A percentile compares a stretch with the other conserved stretches of the same genome.
phyloP scores from a whole-genome alignment of 1,140 invertebrate genomes.

The Venturia canescens region DNA sequence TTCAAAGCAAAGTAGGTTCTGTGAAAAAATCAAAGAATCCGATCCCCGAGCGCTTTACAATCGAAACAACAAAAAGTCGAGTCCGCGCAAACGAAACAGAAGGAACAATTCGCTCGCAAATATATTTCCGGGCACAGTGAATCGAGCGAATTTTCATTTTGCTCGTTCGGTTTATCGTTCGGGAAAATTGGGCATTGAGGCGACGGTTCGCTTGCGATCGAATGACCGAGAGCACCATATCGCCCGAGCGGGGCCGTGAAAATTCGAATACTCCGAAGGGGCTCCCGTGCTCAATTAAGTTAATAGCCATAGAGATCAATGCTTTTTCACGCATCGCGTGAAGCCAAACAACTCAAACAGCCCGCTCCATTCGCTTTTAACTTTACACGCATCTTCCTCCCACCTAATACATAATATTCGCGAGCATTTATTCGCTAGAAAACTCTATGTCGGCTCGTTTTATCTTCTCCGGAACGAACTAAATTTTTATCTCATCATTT shows the following conservation, averaged over 20 bases:
- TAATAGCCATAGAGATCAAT: constrained; percentile 41
- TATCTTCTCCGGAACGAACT: too few species aligned
- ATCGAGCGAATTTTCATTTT: not conserved
- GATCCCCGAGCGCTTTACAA: not conserved
- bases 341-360: constrained; percentile 10
- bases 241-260: not conserved
- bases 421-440: not conserved
- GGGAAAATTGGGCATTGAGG: constrained; percentile 25
- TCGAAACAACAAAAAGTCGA: not conserved
- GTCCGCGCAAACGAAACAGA: not conserved
- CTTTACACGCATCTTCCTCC: not conserved
- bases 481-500: too few species aligned
- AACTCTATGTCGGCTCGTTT: too few species aligned
- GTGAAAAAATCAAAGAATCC: too few species aligned
- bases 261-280: constrained; percentile 31
- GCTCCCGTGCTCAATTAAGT: constrained; percentile 35
- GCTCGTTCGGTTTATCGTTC: constrained; percentile 26
- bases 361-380: not conserved
- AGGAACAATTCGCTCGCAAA: not conserved
- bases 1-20: too few species aligned
- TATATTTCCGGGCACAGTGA: constrained; percentile 7
- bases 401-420: constrained; percentile 4
- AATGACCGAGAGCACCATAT: not conserved
- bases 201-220: constrained; percentile 11
- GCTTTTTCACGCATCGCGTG: constrained; percentile 32